Evolutionary conservation across 2,888 invertebrate species (phyloP).

Genomic region (Ichneumoninae sp.): DNA sequence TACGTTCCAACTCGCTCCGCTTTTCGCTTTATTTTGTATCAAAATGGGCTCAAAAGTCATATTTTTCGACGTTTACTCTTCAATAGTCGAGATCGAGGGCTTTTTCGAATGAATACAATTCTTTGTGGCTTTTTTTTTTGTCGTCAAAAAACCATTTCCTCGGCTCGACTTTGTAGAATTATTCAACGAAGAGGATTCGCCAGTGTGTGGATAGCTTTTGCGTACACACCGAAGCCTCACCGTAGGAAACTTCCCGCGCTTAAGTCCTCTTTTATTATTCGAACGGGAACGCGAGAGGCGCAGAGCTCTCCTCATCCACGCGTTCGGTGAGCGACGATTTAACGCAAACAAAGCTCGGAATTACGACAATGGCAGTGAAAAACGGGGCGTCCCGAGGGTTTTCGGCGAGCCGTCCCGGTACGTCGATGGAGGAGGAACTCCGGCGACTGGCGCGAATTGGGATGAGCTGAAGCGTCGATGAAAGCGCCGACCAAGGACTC

Average conservation of each 20-base stretch:
- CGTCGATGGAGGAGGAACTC: not conserved
- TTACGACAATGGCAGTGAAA: conserved; percentile 64
- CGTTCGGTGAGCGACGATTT: conserved; percentile 61
- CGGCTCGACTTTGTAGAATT: conserved; percentile 14
- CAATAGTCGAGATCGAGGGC: not conserved
- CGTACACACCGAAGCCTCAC: not conserved
- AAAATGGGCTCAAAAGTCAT: conserved; percentile 11
- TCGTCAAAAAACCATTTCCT: conserved; percentile 13
- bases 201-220: conserved; percentile 17
- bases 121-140: conserved; percentile 13
- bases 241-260: conserved; percentile 15
- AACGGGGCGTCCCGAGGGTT: conserved; percentile 59
- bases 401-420: conserved; percentile 2
- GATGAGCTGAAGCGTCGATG: conserved; percentile 7
- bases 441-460: not conserved
- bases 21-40: not conserved
- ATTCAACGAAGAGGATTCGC: not conserved
- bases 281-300: conserved; percentile 51
- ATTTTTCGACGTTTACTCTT: conserved; percentile 1
- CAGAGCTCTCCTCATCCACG: conserved; percentile 19
- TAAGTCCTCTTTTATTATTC: conserved; percentile 61
- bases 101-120: conserved; percentile 10
- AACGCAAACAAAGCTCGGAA: conserved; percentile 66
- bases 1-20: not conserved
- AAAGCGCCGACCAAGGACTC: not conserved